Evolutionary conservation across 2,888 invertebrate species (phyloP).

Genomic region (Endotricha flammealis): DNA sequence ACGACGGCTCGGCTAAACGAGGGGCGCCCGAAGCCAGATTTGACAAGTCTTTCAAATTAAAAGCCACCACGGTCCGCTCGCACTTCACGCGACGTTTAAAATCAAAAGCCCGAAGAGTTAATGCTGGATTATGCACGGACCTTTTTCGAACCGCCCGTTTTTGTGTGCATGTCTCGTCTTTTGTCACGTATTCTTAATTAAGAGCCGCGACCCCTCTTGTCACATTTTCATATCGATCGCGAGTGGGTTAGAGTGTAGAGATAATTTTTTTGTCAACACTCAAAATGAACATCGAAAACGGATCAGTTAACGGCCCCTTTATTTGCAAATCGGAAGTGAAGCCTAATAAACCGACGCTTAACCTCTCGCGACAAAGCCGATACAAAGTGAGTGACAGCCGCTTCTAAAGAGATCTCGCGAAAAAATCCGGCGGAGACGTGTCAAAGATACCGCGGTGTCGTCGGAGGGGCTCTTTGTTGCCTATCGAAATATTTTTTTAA

Average conservation of each 20-base stretch:
- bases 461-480: slow-evolving; percentile 70
- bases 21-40: slow-evolving; percentile 73
- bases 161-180: slow-evolving; percentile 75
- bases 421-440: slow-evolving; percentile 75
- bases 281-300: slow-evolving; percentile 41
- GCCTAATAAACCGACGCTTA: slow-evolving; percentile 76
- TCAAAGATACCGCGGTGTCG: slow-evolving; percentile 74
- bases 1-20: slow-evolving; percentile 64
- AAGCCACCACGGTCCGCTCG: slow-evolving; percentile 56
- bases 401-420: slow-evolving; percentile 68
- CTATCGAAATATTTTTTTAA: slow-evolving; percentile 76
- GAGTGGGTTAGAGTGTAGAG: slow-evolving; percentile 39
- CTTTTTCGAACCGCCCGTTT: slow-evolving; percentile 69
- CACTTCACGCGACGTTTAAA: slow-evolving; percentile 73
- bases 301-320: slow-evolving; percentile 57
- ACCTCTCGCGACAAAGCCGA: slow-evolving; percentile 74
- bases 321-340: slow-evolving; percentile 70
- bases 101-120: slow-evolving; percentile 78
- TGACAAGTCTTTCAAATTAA: slow-evolving; percentile 75
- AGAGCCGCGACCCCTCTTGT: slow-evolving; percentile 67
- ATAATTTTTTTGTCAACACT: slow-evolving; percentile 12
- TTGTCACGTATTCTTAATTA: slow-evolving; percentile 80
- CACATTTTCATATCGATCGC: slow-evolving; percentile 70
- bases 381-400: slow-evolving; percentile 77
- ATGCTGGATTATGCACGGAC: slow-evolving; percentile 57